These are phyloP conservation scores for Andrena hattorfiana DNA, from an alignment of 2,888 invertebrate species.

Conservation along the genomic window DNA sequence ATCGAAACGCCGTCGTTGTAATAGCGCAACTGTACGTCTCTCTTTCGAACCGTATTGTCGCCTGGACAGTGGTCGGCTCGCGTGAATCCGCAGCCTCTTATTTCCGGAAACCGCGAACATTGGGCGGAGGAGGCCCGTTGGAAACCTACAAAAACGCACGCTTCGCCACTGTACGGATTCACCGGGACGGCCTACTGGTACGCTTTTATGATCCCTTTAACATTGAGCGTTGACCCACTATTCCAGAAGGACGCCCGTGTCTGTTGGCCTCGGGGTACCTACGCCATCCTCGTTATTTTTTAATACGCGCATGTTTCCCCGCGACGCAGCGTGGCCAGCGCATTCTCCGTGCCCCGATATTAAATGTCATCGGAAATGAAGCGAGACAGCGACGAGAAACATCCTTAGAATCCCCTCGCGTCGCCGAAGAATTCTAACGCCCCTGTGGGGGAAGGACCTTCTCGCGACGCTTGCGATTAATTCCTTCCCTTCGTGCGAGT, in stretches of 20 bases:
- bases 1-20: neutral
- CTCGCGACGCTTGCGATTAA: neutral
- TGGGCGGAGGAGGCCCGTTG: constrained; percentile 9
- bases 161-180: constrained; percentile 63
- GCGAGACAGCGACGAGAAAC: constrained; percentile 14
- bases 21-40: neutral
- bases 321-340: neutral
- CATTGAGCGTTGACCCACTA: constrained; percentile 70
- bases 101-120: constrained; percentile 25
- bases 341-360: constrained; percentile 1
- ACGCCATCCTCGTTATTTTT: constrained; percentile 35
- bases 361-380: constrained; percentile 21
- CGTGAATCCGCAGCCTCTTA: neutral
- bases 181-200: constrained; percentile 59
- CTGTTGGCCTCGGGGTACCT: constrained; percentile 35
- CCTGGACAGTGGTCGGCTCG: neutral
- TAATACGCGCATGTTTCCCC: constrained; percentile 23
- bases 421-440: neutral
- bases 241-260: constrained; percentile 49
- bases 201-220: constrained; percentile 63
- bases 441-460: neutral
- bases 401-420: neutral
- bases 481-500: neutral
- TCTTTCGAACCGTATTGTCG: neutral
- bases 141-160: constrained; percentile 67